phyloP scores from a whole-genome alignment of 2,888 invertebrate species.

The Pristionchus japonicus region DNA sequence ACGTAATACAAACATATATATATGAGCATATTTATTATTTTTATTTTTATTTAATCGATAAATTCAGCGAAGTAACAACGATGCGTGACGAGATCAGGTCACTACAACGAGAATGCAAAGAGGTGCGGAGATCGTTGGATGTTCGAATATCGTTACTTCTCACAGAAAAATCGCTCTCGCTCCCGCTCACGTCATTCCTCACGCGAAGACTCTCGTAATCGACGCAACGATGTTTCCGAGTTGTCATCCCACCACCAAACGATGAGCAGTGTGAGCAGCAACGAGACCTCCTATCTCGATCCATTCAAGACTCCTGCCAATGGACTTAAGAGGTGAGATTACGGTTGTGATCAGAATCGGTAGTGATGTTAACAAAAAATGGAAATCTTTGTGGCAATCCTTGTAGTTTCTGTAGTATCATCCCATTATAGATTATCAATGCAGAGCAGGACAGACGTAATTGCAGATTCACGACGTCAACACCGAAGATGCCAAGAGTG shows the following conservation, averaged over 20 bases:
- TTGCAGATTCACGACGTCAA: conserved; percentile 9
- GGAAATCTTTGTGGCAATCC: neutral
- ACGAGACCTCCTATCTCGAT: neutral
- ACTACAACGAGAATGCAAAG: neutral
- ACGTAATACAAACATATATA: neutral
- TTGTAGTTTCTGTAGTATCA: neutral
- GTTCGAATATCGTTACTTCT: neutral
- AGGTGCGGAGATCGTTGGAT: neutral
- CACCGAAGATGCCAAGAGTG: neutral
- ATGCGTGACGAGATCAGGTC: neutral
- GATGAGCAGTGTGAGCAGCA: conserved; percentile 29
- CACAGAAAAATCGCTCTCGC: neutral
- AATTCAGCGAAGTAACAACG: neutral
- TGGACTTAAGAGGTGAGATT: conserved; percentile 15
- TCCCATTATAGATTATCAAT: neutral
- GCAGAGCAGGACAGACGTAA: neutral
- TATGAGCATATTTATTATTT: neutral
- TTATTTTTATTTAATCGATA: too few relatives aligned
- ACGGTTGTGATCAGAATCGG: too few relatives aligned
- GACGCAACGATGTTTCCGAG: neutral
- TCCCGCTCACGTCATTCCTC: neutral
- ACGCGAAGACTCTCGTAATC: neutral
- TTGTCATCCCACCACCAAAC: neutral
- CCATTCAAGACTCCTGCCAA: conserved; percentile 10
- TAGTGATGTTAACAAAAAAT: too few relatives aligned